phyloP scores from a whole-genome alignment of 2,113 vertebrate species.

The Hippoglossus stenolepis region DNA sequence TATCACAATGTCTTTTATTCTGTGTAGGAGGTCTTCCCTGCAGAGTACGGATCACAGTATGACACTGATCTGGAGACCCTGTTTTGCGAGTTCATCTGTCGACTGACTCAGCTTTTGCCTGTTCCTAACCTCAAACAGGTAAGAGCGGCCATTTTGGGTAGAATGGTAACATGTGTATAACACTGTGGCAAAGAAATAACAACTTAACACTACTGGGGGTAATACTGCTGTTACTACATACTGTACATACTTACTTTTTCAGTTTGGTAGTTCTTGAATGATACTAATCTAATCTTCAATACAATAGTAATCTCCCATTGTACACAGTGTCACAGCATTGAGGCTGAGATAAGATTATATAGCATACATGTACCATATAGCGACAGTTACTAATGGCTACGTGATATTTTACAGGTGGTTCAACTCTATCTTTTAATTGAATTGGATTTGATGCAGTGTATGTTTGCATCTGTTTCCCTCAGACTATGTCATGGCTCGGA shows the following conservation, averaged over 20 bases:
- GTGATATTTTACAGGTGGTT: no score
- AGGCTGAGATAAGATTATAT: no score
- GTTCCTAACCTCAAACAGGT: slow-evolving; percentile 77
- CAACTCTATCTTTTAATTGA: no score
- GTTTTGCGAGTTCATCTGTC: slow-evolving; percentile 82
- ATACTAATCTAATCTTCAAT: no score
- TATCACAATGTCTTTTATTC: not conserved
- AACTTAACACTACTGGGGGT: not conserved
- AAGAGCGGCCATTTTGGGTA: not conserved
- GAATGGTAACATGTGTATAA: not conserved
- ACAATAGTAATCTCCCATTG: no score
- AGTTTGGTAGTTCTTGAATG: no score
- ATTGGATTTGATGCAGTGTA: not conserved
- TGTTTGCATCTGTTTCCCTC: slow-evolving; percentile 8
- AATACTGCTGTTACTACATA: no score
- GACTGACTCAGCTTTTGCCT: slow-evolving; percentile 78
- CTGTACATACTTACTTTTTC: no score
- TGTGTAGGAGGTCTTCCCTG: slow-evolving; percentile 73
- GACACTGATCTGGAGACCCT: slow-evolving; percentile 80
- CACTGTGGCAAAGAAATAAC: not conserved
- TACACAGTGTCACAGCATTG: no score
- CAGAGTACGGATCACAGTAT: slow-evolving; percentile 81
- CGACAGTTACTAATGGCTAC: no score
- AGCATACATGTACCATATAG: no score
- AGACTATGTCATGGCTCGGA: slow-evolving; percentile 77